Percentiles rank a stretch among this genome's conserved stretches.
Evolutionary conservation across 2,888 invertebrate species (phyloP).

Genomic region (Eristalis intricaria): DNA sequence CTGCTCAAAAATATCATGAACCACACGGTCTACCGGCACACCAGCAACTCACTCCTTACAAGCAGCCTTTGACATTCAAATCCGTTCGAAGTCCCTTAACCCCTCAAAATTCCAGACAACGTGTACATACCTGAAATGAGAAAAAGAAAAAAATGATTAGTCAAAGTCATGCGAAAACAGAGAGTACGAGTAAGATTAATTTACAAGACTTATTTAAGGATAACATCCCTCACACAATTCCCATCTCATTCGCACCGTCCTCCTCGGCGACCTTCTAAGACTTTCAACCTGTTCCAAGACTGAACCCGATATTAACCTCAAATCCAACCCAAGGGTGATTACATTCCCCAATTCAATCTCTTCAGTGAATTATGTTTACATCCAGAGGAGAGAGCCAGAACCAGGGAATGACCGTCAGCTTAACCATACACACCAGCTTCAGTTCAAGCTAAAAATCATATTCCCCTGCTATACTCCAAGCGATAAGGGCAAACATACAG

Average conservation of each 20-base stretch:
- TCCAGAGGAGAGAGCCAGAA: background rate
- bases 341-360: constrained; percentile 3
- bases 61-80: background rate
- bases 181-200: background rate
- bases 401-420: background rate
- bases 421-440: background rate
- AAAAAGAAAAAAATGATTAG: background rate
- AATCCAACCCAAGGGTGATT: background rate
- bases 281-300: background rate
- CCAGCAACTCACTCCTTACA: background rate
- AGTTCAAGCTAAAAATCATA: background rate
- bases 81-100: background rate
- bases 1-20: no score
- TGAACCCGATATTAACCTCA: background rate
- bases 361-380: background rate
- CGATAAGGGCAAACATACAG: background rate
- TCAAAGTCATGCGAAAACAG: background rate
- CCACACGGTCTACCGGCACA: no score
- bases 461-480: background rate
- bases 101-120: no score
- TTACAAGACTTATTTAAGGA: background rate
- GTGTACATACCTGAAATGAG: constrained; percentile 6
- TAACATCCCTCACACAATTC: no score
- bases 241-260: background rate
- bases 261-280: background rate